Evolutionary conservation across 2,888 invertebrate species (phyloP).

Genomic region (Lasioglossum figueresi): DNA sequence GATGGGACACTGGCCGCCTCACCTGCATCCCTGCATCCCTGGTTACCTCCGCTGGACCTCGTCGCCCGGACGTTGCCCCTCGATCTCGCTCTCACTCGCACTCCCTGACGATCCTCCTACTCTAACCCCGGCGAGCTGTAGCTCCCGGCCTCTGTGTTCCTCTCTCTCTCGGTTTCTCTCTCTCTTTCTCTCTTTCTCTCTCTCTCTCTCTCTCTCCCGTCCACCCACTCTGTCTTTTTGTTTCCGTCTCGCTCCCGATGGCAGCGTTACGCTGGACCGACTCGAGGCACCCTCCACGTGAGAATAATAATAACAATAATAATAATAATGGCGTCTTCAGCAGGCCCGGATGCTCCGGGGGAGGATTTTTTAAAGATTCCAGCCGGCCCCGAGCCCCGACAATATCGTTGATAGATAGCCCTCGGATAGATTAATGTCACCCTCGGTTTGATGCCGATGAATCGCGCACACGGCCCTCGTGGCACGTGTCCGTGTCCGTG

Average conservation of each 20-base stretch:
- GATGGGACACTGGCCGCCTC: conserved; percentile 46
- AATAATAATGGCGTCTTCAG: background rate
- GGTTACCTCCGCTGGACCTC: conserved; percentile 24
- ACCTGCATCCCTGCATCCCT: conserved; percentile 37
- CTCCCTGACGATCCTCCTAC: background rate
- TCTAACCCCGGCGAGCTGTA: conserved; percentile 6
- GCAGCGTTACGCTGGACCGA: conserved; percentile 16
- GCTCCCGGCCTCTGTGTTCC: conserved; percentile 11
- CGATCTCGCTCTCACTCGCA: background rate
- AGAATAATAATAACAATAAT: conserved; percentile 6
- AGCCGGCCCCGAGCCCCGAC: background rate
- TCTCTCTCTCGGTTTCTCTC: background rate
- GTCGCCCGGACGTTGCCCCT: conserved; percentile 17
- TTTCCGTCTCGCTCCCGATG: background rate
- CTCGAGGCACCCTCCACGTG: background rate
- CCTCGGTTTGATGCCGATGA: background rate
- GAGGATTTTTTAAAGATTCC: background rate
- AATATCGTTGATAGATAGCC: background rate
- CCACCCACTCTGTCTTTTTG: background rate
- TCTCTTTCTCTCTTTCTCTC: background rate
- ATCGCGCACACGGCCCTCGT: background rate
- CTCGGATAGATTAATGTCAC: background rate
- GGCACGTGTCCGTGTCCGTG: background rate
- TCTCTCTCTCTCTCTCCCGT: background rate
- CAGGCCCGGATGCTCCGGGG: background rate